These are phyloP conservation scores for Epirrhoe tristata DNA, from an alignment of 2,888 invertebrate species.

Conservation along the genomic window DNA sequence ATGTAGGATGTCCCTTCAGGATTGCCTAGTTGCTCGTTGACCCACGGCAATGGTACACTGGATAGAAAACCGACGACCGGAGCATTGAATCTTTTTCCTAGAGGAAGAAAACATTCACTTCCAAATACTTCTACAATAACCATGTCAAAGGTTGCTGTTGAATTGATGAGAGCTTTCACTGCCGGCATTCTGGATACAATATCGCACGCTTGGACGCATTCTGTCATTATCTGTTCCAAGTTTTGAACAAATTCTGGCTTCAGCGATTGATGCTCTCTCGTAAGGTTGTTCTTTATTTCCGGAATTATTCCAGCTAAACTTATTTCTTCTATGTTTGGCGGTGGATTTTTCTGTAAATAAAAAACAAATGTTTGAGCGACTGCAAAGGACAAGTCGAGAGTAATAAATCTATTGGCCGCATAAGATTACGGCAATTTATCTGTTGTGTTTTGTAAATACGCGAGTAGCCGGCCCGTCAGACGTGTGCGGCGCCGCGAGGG, in stretches of 20 bases:
- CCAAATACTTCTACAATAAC: conserved; percentile 83
- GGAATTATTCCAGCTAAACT: conserved; percentile 79
- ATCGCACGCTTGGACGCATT: conserved; percentile 78
- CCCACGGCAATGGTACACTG: conserved; percentile 84
- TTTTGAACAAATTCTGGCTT: conserved; percentile 74
- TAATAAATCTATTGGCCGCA: conserved; percentile 5
- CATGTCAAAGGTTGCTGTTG: conserved; percentile 69
- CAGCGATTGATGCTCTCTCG: conserved; percentile 62
- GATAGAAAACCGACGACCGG: conserved; percentile 83
- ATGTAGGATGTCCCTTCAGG: conserved; percentile 85
- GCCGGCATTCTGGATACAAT: conserved; percentile 71
- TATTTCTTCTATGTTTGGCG: conserved; percentile 74
- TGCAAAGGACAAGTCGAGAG: background rate
- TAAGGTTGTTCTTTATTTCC: conserved; percentile 76
- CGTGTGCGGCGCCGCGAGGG: conserved; percentile 12
- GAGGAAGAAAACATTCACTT: conserved; percentile 84
- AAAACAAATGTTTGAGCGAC: background rate
- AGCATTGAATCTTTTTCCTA: conserved; percentile 80
- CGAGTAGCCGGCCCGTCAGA: conserved; percentile 6
- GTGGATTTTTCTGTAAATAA: conserved; percentile 68
- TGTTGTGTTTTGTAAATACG: conserved; percentile 8
- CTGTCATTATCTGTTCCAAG: conserved; percentile 76
- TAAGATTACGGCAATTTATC: conserved; percentile 13
- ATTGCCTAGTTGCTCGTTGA: conserved; percentile 83
- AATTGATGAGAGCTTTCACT: conserved; percentile 69